Conservation (phyloP, 2,113 vertebrate species). For the Eurypyga helias region DNA sequence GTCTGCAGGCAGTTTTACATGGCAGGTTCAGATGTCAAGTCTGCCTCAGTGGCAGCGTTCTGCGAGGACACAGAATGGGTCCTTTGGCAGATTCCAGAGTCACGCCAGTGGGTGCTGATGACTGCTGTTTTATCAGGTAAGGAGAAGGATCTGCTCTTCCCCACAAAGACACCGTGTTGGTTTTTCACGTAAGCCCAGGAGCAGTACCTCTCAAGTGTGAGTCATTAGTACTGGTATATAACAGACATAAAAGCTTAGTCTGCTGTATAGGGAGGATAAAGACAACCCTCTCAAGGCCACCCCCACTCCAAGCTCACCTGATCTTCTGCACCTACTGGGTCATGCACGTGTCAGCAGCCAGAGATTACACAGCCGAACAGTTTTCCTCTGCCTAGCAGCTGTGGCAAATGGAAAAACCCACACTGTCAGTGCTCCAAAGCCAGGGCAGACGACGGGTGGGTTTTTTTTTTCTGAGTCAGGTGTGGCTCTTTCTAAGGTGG, state of each 20-base stretch:
- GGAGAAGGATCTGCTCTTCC: not conserved
- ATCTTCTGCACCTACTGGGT: not conserved
- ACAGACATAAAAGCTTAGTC: not conserved
- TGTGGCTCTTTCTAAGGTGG: not conserved
- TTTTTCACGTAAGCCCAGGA: not conserved
- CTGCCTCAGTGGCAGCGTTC: not conserved
- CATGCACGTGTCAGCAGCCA: not conserved
- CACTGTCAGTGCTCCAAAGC: not conserved
- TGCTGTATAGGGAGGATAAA: not conserved
- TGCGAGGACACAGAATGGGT: not conserved
- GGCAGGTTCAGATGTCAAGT: not conserved
- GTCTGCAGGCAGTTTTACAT: not conserved
- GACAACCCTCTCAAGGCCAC: not conserved
- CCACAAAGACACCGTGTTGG: not conserved
- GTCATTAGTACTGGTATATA: not conserved
- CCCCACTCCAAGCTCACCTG: not conserved
- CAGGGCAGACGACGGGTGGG: fast-evolving
- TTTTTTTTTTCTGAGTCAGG: not conserved
- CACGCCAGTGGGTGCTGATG: not conserved
- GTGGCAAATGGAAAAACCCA: not conserved
- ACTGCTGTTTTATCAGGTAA: not conserved
- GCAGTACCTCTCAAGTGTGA: not conserved
- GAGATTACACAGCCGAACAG: not conserved
- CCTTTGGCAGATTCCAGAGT: not conserved
- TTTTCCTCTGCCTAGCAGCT: not conserved